phyloP scores from a whole-genome alignment of 2,888 invertebrate genomes.

The Caenorhabditis doughertyi region DNA sequence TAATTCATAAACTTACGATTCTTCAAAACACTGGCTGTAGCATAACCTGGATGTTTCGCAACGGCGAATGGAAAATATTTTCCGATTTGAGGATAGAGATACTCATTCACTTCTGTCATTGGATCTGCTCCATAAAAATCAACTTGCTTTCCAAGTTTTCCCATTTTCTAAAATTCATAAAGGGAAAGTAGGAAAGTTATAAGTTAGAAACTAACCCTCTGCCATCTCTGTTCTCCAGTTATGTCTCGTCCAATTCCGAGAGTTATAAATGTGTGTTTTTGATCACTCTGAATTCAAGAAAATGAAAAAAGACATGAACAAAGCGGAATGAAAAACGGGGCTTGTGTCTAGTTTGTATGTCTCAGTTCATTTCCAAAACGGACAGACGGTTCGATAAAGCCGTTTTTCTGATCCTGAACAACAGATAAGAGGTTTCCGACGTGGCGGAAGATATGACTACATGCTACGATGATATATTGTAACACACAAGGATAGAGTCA shows the following conservation, averaged over 20 bases:
- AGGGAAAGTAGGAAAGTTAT: neutral
- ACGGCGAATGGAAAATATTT: constrained; percentile 53
- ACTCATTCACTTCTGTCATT: constrained; percentile 42
- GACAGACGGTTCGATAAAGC: too few species aligned
- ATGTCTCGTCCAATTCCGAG: constrained; percentile 60
- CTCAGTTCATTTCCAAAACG: too few species aligned
- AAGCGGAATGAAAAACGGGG: too few species aligned
- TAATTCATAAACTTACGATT: constrained; percentile 2
- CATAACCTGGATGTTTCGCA: constrained; percentile 27
- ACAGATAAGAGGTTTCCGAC: neutral
- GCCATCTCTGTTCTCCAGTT: constrained; percentile 40
- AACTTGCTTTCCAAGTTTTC: constrained; percentile 28
- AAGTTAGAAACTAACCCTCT: constrained; percentile 1
- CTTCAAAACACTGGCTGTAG: constrained; percentile 33
- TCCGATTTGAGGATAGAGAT: constrained; percentile 40
- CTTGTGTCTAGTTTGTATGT: too few species aligned
- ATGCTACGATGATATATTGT: neutral
- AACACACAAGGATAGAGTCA: neutral
- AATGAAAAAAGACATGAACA: neutral
- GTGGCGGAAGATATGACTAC: neutral
- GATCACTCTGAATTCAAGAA: constrained; percentile 15
- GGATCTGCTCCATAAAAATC: constrained; percentile 38
- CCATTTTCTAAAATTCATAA: constrained; percentile 40
- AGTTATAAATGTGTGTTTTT: constrained; percentile 42
- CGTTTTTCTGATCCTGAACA: neutral